Evolutionary conservation across 37 sponge, comb jelly and placozoan genomes (phyloP), one percentile per base, ranked within the genome.

Genomic region (Chondrosia reniformis): DNA sequence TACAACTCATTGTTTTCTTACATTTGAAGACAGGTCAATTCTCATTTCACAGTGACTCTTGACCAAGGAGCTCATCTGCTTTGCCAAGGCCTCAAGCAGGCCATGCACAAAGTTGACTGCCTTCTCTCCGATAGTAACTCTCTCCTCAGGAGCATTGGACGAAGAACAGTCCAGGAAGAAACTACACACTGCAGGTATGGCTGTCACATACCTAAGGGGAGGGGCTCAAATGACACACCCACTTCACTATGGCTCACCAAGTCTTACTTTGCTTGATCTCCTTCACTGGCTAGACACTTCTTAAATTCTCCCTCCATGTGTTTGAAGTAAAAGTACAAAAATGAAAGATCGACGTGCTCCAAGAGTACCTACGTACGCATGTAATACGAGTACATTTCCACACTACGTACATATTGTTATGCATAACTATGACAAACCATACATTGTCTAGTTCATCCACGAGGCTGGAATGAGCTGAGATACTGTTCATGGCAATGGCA

Each of bases 81-180:
- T 93, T 49, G 91, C 88, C 0, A 93, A 90, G 57, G 79, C 12
- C 59, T 96, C 93, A 58, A 96, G 80, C 78, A 84, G 92, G 45
- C 83, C 81, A 74, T 96, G 93, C 64, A 93, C 86, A 30, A 84
- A 74, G 39, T 88, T 86, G 46, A 96, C 84, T 65, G 86, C 82
- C 43, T 66, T 84, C 82, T 96, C 93, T 9, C 97, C 97, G 33
- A 91, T 87, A 41, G 30, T 76, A 49, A 78, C 58, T 4, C 91
- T 85, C 87, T 97, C 97, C 80, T 97, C 97, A 0, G 92, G 97
- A 46, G 91, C 91, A 82, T 81, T 81, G 3, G 62, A 84, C 55
- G 79, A 74, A 44, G 79, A 80, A 46, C 77, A 37, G 63, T 89
- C 81, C 4, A 97, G 86, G 83, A 94, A 97, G 79, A 92, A 89